Base-by-base conservation (phyloP, 2,888 invertebrate genomes). In the Pachliopta kotzebuea region DNA sequence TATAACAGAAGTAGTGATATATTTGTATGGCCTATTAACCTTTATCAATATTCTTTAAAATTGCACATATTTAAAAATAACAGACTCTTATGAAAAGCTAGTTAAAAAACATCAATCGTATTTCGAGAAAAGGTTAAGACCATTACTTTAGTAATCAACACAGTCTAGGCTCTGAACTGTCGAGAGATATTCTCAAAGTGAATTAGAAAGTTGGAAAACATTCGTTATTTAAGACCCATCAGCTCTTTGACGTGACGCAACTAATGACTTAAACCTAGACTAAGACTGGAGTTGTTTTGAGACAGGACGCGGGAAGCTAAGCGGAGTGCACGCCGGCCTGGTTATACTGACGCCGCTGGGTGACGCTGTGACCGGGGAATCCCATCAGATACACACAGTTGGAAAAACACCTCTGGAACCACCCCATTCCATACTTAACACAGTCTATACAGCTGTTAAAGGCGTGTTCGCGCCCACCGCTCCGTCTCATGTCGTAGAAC, bases 301-400 rank as follows among this genome's bases (percentile, higher is more conserved):
- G 90, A 85, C 90, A 90, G 91, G 90, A 77, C 84, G 86, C 70
- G 83, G 84, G 74, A 88, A 84, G 83, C 84, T 90, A 80, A 84
- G 76, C 77, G 91, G 91, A 70, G 79, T 88, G 60, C 91, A 90
- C 74, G 92, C 92, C 62, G 92, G 91, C 57, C 78, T 90, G 67
- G 85, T 91, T 68, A 76, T 91, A 69, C 81, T 92, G 75, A 82
- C 90, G 58, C 91, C 91, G n/a, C 74, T 90, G 71, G 88, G 76
- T 63, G 85, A 85, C 50, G 76, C 71, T 6, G 70, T 75, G 60
- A 77, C 78, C 52, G 76, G 77, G 69, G 86, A 83, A 67, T 76
- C 71, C 8, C 81, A 85, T 68, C 81, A 81, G 72, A 77, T 7
- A 75, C 17, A 77, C 56, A 76, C 78, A 66, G 68, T 76, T 8